These are phyloP conservation scores for Taurulus bubalis DNA, from an alignment of 2,113 vertebrate species.

Conservation along the genomic window DNA sequence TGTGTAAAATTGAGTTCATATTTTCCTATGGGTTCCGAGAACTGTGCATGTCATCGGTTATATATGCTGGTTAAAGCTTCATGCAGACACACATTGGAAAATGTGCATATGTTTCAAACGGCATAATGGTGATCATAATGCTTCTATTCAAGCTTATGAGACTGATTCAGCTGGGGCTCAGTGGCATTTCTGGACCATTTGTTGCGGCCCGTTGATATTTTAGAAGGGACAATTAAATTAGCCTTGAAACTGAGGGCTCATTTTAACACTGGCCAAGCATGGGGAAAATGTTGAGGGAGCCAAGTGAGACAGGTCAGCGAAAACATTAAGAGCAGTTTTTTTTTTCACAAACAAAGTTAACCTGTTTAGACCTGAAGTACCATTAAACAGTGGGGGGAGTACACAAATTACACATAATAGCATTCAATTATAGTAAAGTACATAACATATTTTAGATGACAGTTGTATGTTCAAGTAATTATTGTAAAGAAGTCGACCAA, in stretches of 20 bases:
- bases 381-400: not conserved
- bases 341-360: not conserved
- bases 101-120: slow-evolving; percentile 3
- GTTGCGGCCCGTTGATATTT: slow-evolving; percentile 43
- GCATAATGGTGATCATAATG: slow-evolving; percentile 7
- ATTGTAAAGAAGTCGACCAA: not conserved
- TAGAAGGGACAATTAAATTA: slow-evolving; percentile 37
- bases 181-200: slow-evolving; percentile 5
- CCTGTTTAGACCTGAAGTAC: not conserved
- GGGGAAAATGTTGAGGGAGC: not conserved
- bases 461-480: not conserved
- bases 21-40: slow-evolving; percentile 1
- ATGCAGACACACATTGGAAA: slow-evolving; percentile 15
- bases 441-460: not conserved
- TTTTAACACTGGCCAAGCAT: slow-evolving; percentile 20
- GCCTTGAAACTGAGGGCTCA: slow-evolving; percentile 12
- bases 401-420: not conserved
- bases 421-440: not conserved
- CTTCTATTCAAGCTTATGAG: not conserved
- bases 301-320: not conserved
- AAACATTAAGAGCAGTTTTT: not conserved
- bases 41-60: slow-evolving; percentile 19
- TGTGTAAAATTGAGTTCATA: not conserved
- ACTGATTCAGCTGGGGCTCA: slow-evolving; percentile 25
- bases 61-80: slow-evolving; percentile 21